Evolutionary conservation across 2,113 vertebrate genomes (phyloP).

Genomic region (Misgurnus anguillicaudatus): DNA sequence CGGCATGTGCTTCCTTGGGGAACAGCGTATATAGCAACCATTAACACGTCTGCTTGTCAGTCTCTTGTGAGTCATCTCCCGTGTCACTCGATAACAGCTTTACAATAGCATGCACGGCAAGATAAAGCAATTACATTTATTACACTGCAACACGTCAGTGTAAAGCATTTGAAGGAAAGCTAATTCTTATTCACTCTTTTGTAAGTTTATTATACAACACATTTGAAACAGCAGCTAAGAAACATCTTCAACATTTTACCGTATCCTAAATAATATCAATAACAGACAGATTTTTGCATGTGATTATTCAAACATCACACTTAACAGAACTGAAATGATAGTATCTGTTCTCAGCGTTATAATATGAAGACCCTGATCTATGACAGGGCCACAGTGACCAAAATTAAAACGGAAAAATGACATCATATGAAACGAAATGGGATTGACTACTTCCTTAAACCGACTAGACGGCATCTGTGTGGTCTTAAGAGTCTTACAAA

Average conservation of each 20-base stretch:
- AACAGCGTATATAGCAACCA: neutral
- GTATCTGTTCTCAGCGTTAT: neutral
- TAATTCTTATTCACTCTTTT: neutral
- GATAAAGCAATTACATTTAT: constrained; percentile 15
- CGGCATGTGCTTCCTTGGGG: constrained; percentile 12
- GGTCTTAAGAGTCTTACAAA: constrained; percentile 22
- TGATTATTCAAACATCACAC: too few relatives aligned
- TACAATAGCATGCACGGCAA: neutral
- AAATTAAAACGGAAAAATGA: constrained; percentile 4
- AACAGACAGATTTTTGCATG: neutral
- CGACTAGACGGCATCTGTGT: neutral
- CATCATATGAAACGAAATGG: neutral
- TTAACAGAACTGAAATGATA: neutral
- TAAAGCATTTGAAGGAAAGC: neutral
- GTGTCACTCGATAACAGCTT: neutral
- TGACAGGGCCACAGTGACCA: neutral
- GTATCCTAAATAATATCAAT: neutral
- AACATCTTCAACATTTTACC: constrained; percentile 9
- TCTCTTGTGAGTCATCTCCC: neutral
- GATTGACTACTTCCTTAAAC: neutral
- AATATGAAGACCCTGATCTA: neutral
- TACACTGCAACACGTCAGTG: neutral
- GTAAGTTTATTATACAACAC: constrained; percentile 40
- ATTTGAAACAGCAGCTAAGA: constrained; percentile 36
- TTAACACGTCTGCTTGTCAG: neutral